phyloP scores from a whole-genome alignment of 2,888 invertebrate genomes.

The Willowsia nigromaculata region DNA sequence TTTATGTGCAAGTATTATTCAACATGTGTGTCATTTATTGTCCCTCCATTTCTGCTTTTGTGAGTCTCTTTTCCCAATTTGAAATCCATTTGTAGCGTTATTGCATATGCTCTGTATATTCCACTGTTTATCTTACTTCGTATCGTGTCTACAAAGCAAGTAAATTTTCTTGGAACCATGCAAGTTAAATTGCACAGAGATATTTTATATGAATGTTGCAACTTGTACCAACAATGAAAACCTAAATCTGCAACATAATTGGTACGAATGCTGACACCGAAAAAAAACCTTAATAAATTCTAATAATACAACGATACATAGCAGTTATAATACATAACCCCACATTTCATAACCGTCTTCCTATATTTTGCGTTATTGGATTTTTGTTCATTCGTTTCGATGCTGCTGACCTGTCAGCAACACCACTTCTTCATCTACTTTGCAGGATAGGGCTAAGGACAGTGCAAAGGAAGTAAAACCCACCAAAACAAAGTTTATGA shows the following conservation, averaged over 20 bases:
- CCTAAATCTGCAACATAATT: background rate
- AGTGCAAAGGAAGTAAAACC: background rate
- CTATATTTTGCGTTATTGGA: background rate
- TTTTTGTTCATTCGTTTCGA: background rate
- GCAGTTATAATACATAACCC: background rate
- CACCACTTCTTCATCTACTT: background rate
- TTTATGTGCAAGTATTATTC: background rate
- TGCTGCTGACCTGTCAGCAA: background rate
- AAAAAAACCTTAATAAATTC: conserved; percentile 13
- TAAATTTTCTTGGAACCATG: background rate
- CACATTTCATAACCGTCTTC: conserved; percentile 1
- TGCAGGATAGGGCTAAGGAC: background rate
- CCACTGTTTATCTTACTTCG: background rate
- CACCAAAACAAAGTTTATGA: conserved; percentile 45
- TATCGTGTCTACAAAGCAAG: background rate
- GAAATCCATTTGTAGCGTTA: background rate
- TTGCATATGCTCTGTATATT: background rate
- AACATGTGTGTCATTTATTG: background rate
- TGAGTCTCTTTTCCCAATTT: background rate
- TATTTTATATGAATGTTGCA: background rate
- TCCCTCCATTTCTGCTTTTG: background rate
- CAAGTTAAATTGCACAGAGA: background rate
- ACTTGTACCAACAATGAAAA: background rate
- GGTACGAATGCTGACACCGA: background rate
- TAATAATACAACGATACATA: background rate